Evolutionary conservation across 2,888 invertebrate species (phyloP).

Genomic region (Matsumyia berberina): DNA sequence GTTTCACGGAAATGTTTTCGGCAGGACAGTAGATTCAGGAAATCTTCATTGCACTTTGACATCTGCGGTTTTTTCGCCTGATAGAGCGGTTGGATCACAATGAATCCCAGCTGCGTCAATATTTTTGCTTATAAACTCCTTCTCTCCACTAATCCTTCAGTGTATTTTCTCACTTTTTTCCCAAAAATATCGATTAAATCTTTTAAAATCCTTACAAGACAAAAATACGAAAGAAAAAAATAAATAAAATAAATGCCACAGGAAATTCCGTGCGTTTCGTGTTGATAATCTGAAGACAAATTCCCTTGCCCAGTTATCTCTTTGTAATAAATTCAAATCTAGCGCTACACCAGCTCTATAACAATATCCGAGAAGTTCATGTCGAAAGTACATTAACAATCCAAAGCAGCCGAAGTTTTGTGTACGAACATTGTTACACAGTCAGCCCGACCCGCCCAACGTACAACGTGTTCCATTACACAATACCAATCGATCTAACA

Average conservation of each 20-base stretch:
- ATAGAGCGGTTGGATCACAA: too few species aligned
- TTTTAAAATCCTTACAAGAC: constrained; percentile 3
- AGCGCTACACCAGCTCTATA: constrained; percentile 12
- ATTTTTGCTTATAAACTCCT: too few species aligned
- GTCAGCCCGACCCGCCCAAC: not conserved
- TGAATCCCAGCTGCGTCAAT: too few species aligned
- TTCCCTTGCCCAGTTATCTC: constrained; percentile 19
- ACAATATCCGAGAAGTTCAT: constrained; percentile 51
- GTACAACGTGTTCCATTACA: constrained; percentile 45
- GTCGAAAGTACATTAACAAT: constrained; percentile 66
- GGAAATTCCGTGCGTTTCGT: constrained; percentile 48
- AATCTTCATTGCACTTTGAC: too few species aligned
- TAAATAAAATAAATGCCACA: not conserved
- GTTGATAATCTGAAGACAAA: constrained; percentile 43
- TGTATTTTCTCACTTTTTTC: too few species aligned
- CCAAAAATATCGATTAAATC: not conserved
- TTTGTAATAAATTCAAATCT: constrained; percentile 47
- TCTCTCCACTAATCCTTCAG: too few species aligned
- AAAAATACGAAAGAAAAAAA: not conserved
- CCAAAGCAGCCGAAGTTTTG: constrained; percentile 28
- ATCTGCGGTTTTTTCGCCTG: too few species aligned
- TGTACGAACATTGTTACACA: too few species aligned
- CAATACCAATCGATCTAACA: constrained; percentile 72
- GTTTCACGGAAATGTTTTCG: too few species aligned
- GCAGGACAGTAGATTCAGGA: too few species aligned